Percentiles rank a stretch among this genome's conserved stretches.
phyloP scores from a whole-genome alignment of 2,888 invertebrate species.

The Crossocerus cetratus region DNA sequence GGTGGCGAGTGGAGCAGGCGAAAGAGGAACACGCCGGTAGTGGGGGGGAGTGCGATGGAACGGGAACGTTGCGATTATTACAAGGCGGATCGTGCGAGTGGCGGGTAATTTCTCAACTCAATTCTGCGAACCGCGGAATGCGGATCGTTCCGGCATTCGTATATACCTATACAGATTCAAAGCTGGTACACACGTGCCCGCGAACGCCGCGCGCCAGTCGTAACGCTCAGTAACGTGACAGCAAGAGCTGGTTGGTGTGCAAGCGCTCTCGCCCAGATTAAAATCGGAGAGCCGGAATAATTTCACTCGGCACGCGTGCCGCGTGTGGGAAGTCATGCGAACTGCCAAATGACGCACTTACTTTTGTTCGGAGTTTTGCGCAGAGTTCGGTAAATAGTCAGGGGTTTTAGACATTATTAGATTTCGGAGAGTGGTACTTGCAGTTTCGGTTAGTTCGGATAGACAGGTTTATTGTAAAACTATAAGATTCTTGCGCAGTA shows the following conservation, averaged over 20 bases:
- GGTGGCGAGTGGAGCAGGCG: constrained; percentile 4
- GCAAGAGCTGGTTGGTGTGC: constrained; percentile 29
- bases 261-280: constrained; percentile 29
- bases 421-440: too few relatives aligned
- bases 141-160: constrained; percentile 13
- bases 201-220: constrained; percentile 21
- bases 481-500: too few relatives aligned
- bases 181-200: not conserved
- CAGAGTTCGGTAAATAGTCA: too few relatives aligned
- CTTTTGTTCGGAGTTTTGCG: too few relatives aligned
- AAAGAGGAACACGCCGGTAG: too few relatives aligned
- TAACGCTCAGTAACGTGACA: constrained; percentile 42
- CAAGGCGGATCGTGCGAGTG: constrained; percentile 16
- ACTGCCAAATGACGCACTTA: not conserved
- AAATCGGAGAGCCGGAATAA: constrained; percentile 41
- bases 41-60: too few relatives aligned
- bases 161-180: too few relatives aligned
- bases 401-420: too few relatives aligned
- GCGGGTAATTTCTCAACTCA: constrained; percentile 19
- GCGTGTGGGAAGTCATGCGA: constrained; percentile 34
- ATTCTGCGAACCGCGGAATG: constrained; percentile 31
- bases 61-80: constrained; percentile 21
- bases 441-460: too few relatives aligned
- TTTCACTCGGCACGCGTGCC: constrained; percentile 36
- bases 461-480: too few relatives aligned